Conservation (phyloP, 2,797 vertebrate genomes). For the Champsocephalus esox region DNA sequence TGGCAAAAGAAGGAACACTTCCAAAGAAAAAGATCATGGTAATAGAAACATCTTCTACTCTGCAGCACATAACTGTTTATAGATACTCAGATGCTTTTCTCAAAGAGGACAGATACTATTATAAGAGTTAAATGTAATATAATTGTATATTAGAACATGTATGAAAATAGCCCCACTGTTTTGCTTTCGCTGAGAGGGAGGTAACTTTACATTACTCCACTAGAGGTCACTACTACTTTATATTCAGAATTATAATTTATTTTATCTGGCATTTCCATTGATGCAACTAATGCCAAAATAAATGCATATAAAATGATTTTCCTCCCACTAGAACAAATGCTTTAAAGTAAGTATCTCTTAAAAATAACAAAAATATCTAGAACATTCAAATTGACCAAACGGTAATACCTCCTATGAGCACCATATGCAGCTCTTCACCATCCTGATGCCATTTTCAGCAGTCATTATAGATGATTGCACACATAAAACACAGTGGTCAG, state of each 20-base stretch:
- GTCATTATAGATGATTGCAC: not conserved
- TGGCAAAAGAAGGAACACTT: slow-evolving; percentile 63
- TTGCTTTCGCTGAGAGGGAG: not conserved
- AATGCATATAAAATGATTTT: not conserved
- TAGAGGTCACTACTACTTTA: slow-evolving; percentile 64
- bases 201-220: slow-evolving; percentile 42
- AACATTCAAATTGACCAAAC: not conserved
- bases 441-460: slow-evolving; percentile 22
- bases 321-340: not conserved
- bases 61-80: not conserved
- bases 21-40: slow-evolving; percentile 3
- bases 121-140: not conserved
- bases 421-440: not conserved
- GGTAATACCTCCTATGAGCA: not conserved
- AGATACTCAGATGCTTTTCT: not conserved
- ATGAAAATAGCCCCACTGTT: not conserved
- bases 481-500: not conserved
- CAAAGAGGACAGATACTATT: not conserved
- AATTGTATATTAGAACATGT: not conserved
- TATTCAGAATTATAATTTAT: slow-evolving; percentile 10
- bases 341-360: not conserved
- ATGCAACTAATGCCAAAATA: not conserved
- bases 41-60: not conserved
- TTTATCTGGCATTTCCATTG: not conserved
- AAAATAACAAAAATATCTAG: not conserved